Conservation (phyloP, 1,140 invertebrate species). For the Caenorhabditis brenneri region DNA sequence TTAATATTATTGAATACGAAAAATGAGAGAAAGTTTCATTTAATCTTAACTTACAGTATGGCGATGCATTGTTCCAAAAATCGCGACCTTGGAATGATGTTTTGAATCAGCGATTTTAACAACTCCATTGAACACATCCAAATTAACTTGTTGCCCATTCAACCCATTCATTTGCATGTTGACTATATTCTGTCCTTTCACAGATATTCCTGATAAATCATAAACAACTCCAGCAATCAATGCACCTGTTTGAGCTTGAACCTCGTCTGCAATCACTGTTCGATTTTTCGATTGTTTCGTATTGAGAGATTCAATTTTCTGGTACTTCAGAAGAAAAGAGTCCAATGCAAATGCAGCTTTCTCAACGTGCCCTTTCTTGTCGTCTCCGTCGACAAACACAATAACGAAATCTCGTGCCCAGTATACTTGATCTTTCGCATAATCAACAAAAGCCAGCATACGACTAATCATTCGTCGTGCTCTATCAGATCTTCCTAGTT, state of each 20-base stretch:
- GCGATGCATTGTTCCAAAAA: background rate
- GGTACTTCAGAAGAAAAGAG: slow-evolving; percentile 57
- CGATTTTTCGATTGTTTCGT: background rate
- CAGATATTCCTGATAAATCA: slow-evolving; percentile 46
- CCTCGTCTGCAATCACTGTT: slow-evolving; percentile 3
- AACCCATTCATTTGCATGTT: slow-evolving; percentile 71
- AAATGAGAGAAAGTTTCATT: no score
- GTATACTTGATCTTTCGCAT: slow-evolving; percentile 60
- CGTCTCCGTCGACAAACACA: slow-evolving; percentile 53
- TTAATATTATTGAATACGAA: no score
- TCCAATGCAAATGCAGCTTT: slow-evolving; percentile 52
- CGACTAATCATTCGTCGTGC: background rate
- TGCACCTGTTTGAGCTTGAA: slow-evolving; percentile 33
- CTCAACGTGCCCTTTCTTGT: background rate
- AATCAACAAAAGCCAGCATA: slow-evolving; percentile 37
- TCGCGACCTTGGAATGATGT: slow-evolving; percentile 14
- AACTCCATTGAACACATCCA: slow-evolving; percentile 90
- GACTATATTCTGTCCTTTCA: slow-evolving; percentile 28
- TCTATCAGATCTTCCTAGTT: background rate
- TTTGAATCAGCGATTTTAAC: slow-evolving; percentile 45
- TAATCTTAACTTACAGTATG: background rate
- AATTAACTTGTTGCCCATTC: slow-evolving; percentile 94
- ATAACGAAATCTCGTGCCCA: slow-evolving; percentile 60
- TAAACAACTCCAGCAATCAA: slow-evolving; percentile 45
- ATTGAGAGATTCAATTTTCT: slow-evolving; percentile 26